These are phyloP conservation scores for Loriculus beryllinus DNA, from an alignment of 2,797 vertebrate genomes.

Conservation along the genomic window DNA sequence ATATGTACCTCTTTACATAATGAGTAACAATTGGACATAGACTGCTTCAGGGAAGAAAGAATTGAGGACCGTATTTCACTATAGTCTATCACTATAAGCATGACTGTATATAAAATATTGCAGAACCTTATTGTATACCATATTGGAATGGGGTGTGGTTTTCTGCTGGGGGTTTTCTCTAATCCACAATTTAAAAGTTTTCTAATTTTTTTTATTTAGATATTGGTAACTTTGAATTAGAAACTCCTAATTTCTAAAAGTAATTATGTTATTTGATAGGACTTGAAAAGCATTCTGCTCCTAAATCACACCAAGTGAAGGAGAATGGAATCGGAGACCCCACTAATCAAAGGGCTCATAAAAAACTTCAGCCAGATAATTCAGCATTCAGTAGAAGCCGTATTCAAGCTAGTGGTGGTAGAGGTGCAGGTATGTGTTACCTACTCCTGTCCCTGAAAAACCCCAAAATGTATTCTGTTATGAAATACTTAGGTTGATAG, in stretches of 20 bases:
- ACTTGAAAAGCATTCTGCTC: constrained; percentile 59
- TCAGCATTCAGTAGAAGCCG: constrained; percentile 78
- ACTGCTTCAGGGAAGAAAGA: neutral
- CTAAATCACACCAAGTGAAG: constrained; percentile 79
- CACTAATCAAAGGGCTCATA: constrained; percentile 73
- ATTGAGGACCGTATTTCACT: neutral
- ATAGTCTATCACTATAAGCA: neutral
- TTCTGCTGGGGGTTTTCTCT: neutral
- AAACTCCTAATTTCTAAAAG: neutral
- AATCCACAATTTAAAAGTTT: neutral
- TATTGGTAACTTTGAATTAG: neutral
- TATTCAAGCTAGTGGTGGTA: constrained; percentile 80
- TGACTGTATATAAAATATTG: neutral
- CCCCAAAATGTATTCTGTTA: rapidly evolving
- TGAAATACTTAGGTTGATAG: neutral
- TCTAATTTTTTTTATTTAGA: neutral
- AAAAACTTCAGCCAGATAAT: constrained; percentile 75
- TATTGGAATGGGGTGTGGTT: neutral
- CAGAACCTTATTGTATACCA: neutral
- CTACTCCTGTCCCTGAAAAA: neutral
- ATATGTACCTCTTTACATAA: neutral
- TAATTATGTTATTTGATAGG: constrained; percentile 52
- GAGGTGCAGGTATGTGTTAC: constrained; percentile 80
- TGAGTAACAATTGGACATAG: neutral
- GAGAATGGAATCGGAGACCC: constrained; percentile 82